These are phyloP conservation scores for Suricata suricatta DNA, from an alignment of 2,113 vertebrate genomes.

Conservation along the genomic window DNA sequence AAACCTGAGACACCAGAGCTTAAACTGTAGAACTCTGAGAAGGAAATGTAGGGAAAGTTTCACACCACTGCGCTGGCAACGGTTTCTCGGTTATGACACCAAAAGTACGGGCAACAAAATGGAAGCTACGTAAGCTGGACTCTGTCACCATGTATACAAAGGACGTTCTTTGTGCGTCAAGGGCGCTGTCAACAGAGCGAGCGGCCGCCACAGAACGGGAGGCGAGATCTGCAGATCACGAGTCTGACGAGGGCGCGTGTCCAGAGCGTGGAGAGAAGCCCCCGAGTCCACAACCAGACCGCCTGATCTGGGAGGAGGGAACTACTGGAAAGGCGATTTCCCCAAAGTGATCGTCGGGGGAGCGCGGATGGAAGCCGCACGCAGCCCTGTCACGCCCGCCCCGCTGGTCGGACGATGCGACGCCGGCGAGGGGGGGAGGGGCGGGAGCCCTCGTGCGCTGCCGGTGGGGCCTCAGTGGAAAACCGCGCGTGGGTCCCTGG, in stretches of 20 bases:
- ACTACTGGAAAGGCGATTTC: not conserved
- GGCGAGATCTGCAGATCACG: not conserved
- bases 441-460: no score
- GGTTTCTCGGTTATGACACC: not conserved
- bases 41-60: not conserved
- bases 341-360: not conserved
- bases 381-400: fast-evolving
- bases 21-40: not conserved
- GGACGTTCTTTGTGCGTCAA: not conserved
- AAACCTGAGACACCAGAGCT: no score
- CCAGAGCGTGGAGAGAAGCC: not conserved
- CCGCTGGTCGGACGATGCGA: fast-evolving
- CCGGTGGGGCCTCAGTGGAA: no score
- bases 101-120: not conserved
- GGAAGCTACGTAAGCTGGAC: not conserved
- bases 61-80: not conserved
- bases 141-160: not conserved
- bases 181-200: not conserved
- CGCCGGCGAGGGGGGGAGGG: no score
- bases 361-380: not conserved
- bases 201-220: not conserved
- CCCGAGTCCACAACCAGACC: not conserved
- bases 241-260: not conserved
- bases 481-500: no score
- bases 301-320: not conserved